phyloP scores from a whole-genome alignment of 2,113 vertebrate species.

The Dermatemys mawii region DNA sequence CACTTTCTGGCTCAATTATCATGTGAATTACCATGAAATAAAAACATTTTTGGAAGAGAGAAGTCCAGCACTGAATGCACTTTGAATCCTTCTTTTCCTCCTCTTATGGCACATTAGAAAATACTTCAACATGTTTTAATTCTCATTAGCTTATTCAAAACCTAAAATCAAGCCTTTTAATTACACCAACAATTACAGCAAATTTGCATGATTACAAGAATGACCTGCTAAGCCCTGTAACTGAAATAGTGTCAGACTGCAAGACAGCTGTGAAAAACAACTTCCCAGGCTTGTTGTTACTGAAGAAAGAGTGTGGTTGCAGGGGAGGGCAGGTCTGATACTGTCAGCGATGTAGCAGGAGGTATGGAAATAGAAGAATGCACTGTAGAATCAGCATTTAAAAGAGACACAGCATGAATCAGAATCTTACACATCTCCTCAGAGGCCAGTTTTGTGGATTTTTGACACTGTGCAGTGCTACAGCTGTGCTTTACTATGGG shows the following conservation, averaged over 20 bases:
- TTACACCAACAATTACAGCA: slow-evolving; percentile 43
- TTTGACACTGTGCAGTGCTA: neutral
- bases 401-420: slow-evolving; percentile 20
- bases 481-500: neutral
- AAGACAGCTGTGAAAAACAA: slow-evolving; percentile 5
- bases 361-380: slow-evolving; percentile 20
- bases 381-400: slow-evolving; percentile 26
- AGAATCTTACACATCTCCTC: slow-evolving; percentile 7
- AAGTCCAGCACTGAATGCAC: neutral
- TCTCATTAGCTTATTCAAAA: slow-evolving; percentile 38
- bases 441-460: neutral
- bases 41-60: slow-evolving; percentile 19
- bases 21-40: slow-evolving; percentile 63
- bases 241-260: neutral
- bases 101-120: slow-evolving; percentile 1
- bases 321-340: neutral
- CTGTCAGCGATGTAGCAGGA: neutral
- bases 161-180: slow-evolving; percentile 39
- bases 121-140: neutral
- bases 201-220: slow-evolving; percentile 42
- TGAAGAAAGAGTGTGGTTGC: neutral
- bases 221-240: slow-evolving; percentile 1
- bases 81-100: neutral
- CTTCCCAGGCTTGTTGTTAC: neutral
- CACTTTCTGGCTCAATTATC: slow-evolving; percentile 42